Evolutionary conservation across 2,888 invertebrate species (phyloP), one percentile per base, ranked within the genome.

Genomic region (Auanema freiburgensis): DNA sequence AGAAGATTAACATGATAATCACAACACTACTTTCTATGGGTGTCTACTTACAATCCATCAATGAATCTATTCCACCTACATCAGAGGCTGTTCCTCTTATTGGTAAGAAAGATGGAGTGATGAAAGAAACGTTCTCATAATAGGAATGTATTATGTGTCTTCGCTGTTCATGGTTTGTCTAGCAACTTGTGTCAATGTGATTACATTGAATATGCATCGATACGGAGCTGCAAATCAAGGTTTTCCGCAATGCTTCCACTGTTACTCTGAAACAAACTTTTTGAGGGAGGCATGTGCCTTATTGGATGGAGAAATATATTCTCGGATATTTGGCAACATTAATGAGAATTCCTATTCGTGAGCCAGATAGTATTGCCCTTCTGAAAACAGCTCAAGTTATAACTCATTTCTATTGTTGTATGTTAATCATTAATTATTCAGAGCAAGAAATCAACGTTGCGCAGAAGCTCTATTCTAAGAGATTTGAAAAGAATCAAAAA

Each of bases 171-270:
- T 86, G 63, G 86, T 87, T 1, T 86, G 86, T 10, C 79, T 85
- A 41, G 86, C 87, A n/a, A 87, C 86, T 1, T 85, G 84, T 24
- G 85, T 86, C 82, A 91, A 91, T 0, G 92, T 92, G 60, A 90
- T 91, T 57, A 92, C 91, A 0, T 87, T 92, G 68, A 92, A 92
- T 84, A 89, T 92, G 83, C 91, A 92, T 61, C 66, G 81, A 24
- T 73, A 78, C 16, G 83, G 83, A n/a, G 73, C 76, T 11, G 74
- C 79, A 16, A 80, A 80, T 64, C 80, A 80, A 60, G 79, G 71
- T 21, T 41, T 59, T 1, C 25, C 1, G 4, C 5, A 16, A 41
- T 59, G 21, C 5, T 51, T 14, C n/a, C 25, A 50, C 50, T 49
- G 24, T 40, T 46, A 18, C 46, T 46, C 3, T 46, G n/a, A n/a